Conservation (phyloP, 2,888 invertebrate species). For the Cantharis nigra region DNA sequence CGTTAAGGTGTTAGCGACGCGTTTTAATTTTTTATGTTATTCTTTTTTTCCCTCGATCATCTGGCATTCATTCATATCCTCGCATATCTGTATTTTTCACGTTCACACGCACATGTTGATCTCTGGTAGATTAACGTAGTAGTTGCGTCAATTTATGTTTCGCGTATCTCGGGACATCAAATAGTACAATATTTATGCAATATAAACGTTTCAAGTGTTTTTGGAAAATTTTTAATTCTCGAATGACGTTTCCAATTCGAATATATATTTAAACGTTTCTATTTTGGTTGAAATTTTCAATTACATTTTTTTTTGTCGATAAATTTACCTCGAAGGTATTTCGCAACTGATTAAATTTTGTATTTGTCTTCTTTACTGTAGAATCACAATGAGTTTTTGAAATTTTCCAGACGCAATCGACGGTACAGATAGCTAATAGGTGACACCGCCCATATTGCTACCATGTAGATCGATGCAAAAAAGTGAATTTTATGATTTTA, state of each 20-base stretch:
- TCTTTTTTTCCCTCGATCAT: background rate
- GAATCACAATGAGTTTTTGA: no score
- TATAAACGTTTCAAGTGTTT: background rate
- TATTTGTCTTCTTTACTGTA: no score
- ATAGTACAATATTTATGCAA: background rate
- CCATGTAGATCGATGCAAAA: no score
- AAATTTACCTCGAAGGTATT: background rate
- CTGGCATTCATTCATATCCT: background rate
- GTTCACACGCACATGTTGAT: background rate
- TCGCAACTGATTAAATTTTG: no score
- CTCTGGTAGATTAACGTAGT: background rate
- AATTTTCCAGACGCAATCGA: no score
- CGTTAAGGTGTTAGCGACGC: background rate
- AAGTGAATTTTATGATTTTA: no score
- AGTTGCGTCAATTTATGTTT: background rate
- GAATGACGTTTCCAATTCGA: background rate
- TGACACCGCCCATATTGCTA: no score
- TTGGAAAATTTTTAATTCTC: background rate
- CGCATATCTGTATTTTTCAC: background rate
- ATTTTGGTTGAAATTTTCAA: background rate
- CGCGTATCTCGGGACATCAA: background rate
- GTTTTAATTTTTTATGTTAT: background rate
- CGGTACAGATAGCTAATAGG: no score
- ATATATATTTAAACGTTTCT: background rate
- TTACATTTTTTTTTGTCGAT: background rate